Base-by-base conservation (phyloP, 1,140 invertebrate genomes). In the Sipha flava region DNA sequence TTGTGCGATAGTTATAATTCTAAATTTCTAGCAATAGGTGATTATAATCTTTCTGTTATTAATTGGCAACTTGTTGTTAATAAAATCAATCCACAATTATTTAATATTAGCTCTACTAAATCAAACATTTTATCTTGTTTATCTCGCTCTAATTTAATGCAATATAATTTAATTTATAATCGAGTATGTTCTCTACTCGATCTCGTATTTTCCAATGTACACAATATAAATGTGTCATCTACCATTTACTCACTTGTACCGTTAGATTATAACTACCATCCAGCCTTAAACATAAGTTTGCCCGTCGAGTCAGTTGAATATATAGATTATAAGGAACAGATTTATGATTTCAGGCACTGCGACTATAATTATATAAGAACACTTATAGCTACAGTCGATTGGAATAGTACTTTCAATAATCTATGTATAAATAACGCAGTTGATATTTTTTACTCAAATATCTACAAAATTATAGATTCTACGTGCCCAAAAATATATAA, bases 81-180 rank as follows among this genome's bases (percentile, higher is more conserved):
- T 31, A 64, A 64, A 64, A 64, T 64, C 10, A 64, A 64, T 4
- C 31, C 59, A 14, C 59, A 64, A 64, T 40, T 64, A 37, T 64
- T 64, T 64, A 37, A 37, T 64, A 64, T 64, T 64, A 37, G 31
- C n/a, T 37, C 59, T 64, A 62, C 31, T 64, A 64, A 64, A 9
- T 64, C 59, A 64, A 64, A 64, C 59, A 64, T 64, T 37, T 64
- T 64, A 7, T 64, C 59, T 21, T 64, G 59, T n/a, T 64, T 64
- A 64, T 64, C 59, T 64, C 59, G 59, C 59, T 64, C 31, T n/a
- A 37, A 64, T 40, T 37, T 57, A 64, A 37, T 40, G 34, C 59
- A 64, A 64, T 64, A 64, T 64, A 64, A 64, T 64, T 64, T 64
- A 64, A 64, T 64, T 64, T 40, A 64, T 37, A 64, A 64, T 64